Conservation (phyloP, 2,888 invertebrate species). For the Mimumesa dahlbomi region DNA sequence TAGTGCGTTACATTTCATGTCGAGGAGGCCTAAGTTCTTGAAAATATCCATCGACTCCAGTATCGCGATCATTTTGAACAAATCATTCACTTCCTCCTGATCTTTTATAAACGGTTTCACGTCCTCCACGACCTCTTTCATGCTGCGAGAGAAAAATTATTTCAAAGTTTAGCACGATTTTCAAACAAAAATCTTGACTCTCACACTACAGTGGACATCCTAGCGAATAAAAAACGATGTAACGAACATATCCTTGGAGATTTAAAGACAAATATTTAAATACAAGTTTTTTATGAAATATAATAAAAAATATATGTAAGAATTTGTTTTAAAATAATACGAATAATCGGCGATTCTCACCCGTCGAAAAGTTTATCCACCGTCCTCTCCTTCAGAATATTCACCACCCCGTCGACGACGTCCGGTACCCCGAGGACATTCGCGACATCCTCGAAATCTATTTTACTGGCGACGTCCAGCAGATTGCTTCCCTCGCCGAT, state of each 20-base stretch:
- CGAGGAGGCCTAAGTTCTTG: slow-evolving; percentile 80
- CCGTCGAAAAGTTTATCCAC: slow-evolving; percentile 80
- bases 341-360: slow-evolving; percentile 68
- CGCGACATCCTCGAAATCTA: slow-evolving; percentile 80
- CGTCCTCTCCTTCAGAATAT: slow-evolving; percentile 81
- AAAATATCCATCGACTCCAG: slow-evolving; percentile 80
- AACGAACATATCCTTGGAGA: not conserved
- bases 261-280: too few relatives aligned
- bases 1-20: slow-evolving; percentile 80
- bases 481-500: slow-evolving; percentile 80
- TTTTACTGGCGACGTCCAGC: slow-evolving; percentile 79
- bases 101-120: slow-evolving; percentile 80
- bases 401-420: slow-evolving; percentile 80
- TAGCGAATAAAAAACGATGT: not conserved
- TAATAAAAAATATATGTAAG: too few relatives aligned
- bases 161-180: too few relatives aligned
- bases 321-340: too few relatives aligned
- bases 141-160: slow-evolving; percentile 74
- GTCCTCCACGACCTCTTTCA: slow-evolving; percentile 81
- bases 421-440: slow-evolving; percentile 74
- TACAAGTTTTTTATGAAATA: too few relatives aligned
- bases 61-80: slow-evolving; percentile 79
- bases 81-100: slow-evolving; percentile 78
- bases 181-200: too few relatives aligned
- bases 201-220: too few relatives aligned